Base-by-base conservation (phyloP, 2,888 invertebrate species). In the Ischnura elegans region DNA sequence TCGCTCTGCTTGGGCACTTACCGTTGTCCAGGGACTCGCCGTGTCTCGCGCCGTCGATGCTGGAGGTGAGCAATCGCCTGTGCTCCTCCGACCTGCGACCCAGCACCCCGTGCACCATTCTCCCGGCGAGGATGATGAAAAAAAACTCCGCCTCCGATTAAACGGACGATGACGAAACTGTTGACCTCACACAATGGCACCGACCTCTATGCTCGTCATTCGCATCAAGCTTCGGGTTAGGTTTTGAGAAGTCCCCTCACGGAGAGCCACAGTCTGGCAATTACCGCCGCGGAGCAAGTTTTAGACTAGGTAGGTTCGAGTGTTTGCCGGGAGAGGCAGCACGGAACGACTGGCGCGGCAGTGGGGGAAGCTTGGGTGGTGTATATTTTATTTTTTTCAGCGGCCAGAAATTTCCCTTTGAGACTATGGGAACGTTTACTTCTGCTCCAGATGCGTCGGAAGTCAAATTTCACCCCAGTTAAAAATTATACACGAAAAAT, bases 21-120 rank as follows among this genome's bases (percentile, higher is more conserved):
- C 90, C 90, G 90, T 90, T 90, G 90, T 90, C 90, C 90, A 90
- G 90, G 90, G 90, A 90, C 8, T 61, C 90, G 55, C 90, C 90
- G 43, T 90, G 90, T 43, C 90, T 90, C 90, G 61, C 90, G 61
- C 90, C 90, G 61, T 90, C 90, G 45, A 90, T 61, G 90, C 90
- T 90, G 13, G 90, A 90, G 90, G 90, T 90, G 90, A 90, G 90
- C 43, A 90, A 43, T 55, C 90, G 61, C 90, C 90, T 90, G 43
- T 90, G 90, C 90, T 90, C 90, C 90, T 90, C 90, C 61, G 90
- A 19, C 43, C 90, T 55, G 55, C 90, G 90, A 2, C 90, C 90
- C 43, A 90, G 43, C 43, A 90, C 90, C n/a, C 90, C 90, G 43
- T 90, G 90, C 61, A 90, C 90, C 90, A 90, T 90, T 61, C 90